Evolutionary conservation across 1,140 invertebrate species (phyloP), one percentile per base, ranked within the genome.

Genomic region (Tachypleus tridentatus): DNA sequence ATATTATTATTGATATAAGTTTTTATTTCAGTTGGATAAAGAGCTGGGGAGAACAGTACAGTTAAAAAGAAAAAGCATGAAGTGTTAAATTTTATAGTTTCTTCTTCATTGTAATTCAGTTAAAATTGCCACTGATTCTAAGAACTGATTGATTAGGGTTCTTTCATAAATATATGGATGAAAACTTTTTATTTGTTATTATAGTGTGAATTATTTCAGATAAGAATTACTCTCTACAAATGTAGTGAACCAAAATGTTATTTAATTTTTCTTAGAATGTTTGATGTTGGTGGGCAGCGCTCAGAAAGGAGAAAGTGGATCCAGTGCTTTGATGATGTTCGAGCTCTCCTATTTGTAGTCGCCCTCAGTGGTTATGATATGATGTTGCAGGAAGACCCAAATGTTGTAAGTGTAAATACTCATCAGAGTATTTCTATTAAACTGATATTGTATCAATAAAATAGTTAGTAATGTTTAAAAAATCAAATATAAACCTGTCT

Each of bases 241-340:
- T 29, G 29, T 29, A 1, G 29, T 29, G 29, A 29, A 29, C 29
- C 29, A 29, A 29, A 29, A 2, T 29, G 29, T 29, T 29, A 2
- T 29, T 29, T 29, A 2, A 29, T 29, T 29, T 29, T 29, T 29
- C 29, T 29, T 1, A 84, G 73, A 82, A 85, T 74, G 66, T 76
- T 76, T 63, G 78, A 79, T 69, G 79, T 80, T 57, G 77, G 77
- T 5, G 77, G 81, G 66, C 81, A 82, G 67, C 72, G 82, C 67
- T 82, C 81, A 61, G 81, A 83, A 70, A 72, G 82, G 48, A 71
- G 77, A 54, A 82, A 82, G 70, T 83, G 82, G 81, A 82, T 82
- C 60, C 76, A 77, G 72, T 85, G 83, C 75, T 86, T 85, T 75
- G 84, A 85, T 74, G 83, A 85, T 75, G 84, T 85, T 4, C 77